These are phyloP conservation scores for Lepilemur ruficaudatus DNA, from an alignment of 2,797 vertebrate species.

Conservation along the genomic window DNA sequence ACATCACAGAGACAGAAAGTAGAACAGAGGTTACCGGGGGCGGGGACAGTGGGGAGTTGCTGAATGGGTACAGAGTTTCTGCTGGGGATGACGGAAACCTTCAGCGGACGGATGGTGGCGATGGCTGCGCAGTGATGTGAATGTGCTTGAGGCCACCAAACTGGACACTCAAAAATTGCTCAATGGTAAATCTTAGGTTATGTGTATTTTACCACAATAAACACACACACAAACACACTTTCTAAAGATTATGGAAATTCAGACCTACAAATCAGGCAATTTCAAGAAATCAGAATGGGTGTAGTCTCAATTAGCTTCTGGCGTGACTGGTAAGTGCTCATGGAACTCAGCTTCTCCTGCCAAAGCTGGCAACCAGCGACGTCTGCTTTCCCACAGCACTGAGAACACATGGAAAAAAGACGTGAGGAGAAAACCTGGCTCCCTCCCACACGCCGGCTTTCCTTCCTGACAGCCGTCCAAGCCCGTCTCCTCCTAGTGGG, in stretches of 20 bases:
- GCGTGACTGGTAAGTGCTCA: accelerated
- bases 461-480: neutral
- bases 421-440: neutral
- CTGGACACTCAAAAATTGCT: neutral
- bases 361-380: neutral
- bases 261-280: neutral
- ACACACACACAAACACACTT: neutral
- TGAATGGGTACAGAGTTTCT: neutral
- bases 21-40: neutral
- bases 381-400: neutral
- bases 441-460: neutral
- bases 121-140: accelerated
- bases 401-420: neutral
- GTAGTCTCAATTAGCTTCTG: neutral
- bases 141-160: neutral
- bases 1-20: neutral
- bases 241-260: neutral
- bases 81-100: neutral
- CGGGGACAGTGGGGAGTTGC: accelerated
- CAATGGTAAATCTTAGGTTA: neutral
- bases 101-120: neutral
- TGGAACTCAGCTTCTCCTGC: neutral
- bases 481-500: accelerated
- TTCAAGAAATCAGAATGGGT: neutral
- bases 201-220: neutral